Base-by-base conservation (phyloP, 1,140 invertebrate species). In the Eufriesea mexicana region DNA sequence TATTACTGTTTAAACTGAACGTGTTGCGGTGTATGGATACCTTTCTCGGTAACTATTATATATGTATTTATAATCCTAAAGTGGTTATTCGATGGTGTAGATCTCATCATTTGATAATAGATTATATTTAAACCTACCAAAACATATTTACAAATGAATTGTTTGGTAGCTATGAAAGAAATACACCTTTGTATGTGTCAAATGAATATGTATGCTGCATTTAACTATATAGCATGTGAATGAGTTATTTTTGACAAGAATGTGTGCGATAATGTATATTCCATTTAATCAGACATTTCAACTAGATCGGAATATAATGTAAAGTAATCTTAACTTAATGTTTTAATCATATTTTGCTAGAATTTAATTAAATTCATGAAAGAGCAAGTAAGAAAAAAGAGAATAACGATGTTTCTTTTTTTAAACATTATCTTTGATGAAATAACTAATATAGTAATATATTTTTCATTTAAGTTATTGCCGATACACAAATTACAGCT, bases 171-270 rank as follows among this genome's bases (percentile, higher is more conserved):
- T n/a, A 23, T 68, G 45, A 79, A 79, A 59, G n/a, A 18, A 47
- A 28, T n/a, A 20, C 20, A 14, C 35, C 57, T 28, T 45, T 47
- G 6, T 20, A n/a, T 72, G 68, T 54, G 20, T 35, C 72, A 73
- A 73, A 68, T 51, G 28, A 62, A 47, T 79, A 47, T 25, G 25
- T 20, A 5, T 54, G 47, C 51, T 71, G 47, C 59, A 28, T 79
- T 25, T n/a, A 66, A 67, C 25, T 71, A 35, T 2, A 5, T 70
- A 70, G 9, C n/a, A 45, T 23, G 42, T 62, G 20, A 62, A 62
- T 7, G 54, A 51, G 45, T 18, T 45, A 67, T n/a, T 5, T 5
- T 16, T 7, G 20, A 45, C 20, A 42, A 66, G 42, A 20, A 67
- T 45, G 42, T 23, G 12, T 45, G 12, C n/a, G 2, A 5, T 42